Percentiles rank a stretch among this genome's conserved stretches.
phyloP scores from a whole-genome alignment of 2,888 invertebrate species.

The Tetragnatha montana region DNA sequence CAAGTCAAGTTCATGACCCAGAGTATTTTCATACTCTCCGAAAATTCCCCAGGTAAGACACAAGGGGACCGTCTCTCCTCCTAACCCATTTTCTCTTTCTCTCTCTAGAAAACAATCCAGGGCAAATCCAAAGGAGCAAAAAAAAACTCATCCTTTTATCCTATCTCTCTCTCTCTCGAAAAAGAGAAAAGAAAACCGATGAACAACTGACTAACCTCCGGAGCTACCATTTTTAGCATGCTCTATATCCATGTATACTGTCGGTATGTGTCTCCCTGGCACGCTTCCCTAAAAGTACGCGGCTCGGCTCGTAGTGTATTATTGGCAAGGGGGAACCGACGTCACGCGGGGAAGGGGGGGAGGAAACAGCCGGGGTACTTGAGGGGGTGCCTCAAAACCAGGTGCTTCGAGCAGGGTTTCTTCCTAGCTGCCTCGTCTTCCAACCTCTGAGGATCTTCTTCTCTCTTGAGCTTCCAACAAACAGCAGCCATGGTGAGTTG shows the following conservation, averaged over 20 bases:
- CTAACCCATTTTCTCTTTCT: constrained; percentile 25
- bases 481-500: constrained; percentile 60
- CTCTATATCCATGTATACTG: constrained; percentile 59
- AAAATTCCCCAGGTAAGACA: neutral
- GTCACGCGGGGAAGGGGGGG: constrained; percentile 49
- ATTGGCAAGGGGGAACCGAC: constrained; percentile 61
- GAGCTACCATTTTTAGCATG: constrained; percentile 63
- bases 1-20: constrained; percentile 11
- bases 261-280: constrained; percentile 51
- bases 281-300: constrained; percentile 65
- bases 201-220: constrained; percentile 32
- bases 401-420: constrained; percentile 54
- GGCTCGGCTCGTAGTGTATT: constrained; percentile 63
- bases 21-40: neutral
- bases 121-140: constrained; percentile 13
- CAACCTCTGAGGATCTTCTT: constrained; percentile 43
- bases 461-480: constrained; percentile 49
- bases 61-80: neutral
- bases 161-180: constrained; percentile 16
- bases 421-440: constrained; percentile 64
- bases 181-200: constrained; percentile 41
- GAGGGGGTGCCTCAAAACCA: constrained; percentile 67
- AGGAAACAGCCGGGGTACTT: constrained; percentile 52
- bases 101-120: constrained; percentile 7
- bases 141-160: constrained; percentile 33